Evolutionary conservation across 2,888 invertebrate genomes (phyloP).

Genomic region (Coleophora deauratella): DNA sequence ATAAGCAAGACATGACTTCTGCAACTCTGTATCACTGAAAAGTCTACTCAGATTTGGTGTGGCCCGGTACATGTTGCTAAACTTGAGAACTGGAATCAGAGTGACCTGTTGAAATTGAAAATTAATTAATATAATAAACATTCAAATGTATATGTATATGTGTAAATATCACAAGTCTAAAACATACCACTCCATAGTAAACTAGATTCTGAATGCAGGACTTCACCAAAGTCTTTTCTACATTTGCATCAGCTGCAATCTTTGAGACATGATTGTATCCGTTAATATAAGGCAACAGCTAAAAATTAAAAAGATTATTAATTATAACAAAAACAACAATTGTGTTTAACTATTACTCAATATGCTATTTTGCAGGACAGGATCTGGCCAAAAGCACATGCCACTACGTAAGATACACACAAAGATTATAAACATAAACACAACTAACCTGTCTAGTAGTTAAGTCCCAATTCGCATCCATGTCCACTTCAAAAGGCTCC

Average conservation of each 20-base stretch:
- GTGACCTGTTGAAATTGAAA: slow-evolving; percentile 62
- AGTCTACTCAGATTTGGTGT: slow-evolving; percentile 82
- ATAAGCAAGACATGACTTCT: slow-evolving; percentile 79
- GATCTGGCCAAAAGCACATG: too few species aligned
- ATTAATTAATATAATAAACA: not conserved
- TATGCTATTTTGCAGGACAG: too few species aligned
- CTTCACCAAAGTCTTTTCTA: slow-evolving; percentile 94
- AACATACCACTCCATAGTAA: slow-evolving; percentile 79
- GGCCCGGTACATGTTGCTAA: slow-evolving; percentile 89
- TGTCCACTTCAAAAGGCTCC: slow-evolving; percentile 59
- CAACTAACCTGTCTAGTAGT: slow-evolving; percentile 89
- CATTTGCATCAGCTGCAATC: slow-evolving; percentile 92
- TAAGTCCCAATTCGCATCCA: slow-evolving; percentile 88
- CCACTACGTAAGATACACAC: not conserved
- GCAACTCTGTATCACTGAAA: slow-evolving; percentile 77
- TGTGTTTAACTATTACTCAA: too few species aligned
- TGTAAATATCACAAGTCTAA: not conserved
- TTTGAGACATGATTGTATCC: slow-evolving; percentile 94
- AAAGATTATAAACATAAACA: not conserved
- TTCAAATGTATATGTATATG: too few species aligned
- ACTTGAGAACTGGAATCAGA: slow-evolving; percentile 86
- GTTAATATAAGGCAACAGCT: slow-evolving; percentile 90
- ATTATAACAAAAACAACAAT: too few species aligned
- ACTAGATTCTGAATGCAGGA: slow-evolving; percentile 94
- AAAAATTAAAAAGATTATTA: slow-evolving; percentile 24